Evolutionary conservation across 2,113 vertebrate species (phyloP).

Genomic region (Acanthisitta chloris): DNA sequence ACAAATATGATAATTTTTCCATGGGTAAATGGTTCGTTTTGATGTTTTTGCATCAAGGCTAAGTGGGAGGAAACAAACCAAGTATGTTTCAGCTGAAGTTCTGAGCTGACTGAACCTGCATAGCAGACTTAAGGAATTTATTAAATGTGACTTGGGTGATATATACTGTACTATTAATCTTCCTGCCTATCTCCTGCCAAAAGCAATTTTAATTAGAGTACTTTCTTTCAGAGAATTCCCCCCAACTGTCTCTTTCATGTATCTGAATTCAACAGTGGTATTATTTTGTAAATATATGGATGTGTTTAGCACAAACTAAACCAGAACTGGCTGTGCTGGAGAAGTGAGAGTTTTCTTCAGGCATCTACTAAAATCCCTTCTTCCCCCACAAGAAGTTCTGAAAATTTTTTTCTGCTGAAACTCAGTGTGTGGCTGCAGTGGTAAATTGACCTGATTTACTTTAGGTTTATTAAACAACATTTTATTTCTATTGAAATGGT

Average conservation of each 20-base stretch:
- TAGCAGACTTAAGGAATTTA: slow-evolving; percentile 2
- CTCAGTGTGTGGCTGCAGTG: not conserved
- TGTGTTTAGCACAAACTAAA: not conserved
- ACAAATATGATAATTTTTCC: not conserved
- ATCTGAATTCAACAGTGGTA: not conserved
- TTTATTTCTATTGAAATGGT: not conserved
- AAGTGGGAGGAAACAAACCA: not conserved
- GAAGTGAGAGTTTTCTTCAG: not conserved
- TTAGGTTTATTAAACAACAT: not conserved
- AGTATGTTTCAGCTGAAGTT: not conserved
- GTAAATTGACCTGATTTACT: not conserved
- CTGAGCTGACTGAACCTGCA: not conserved
- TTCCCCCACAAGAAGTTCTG: fast-evolving
- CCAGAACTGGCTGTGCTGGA: not conserved
- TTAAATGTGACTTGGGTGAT: slow-evolving; percentile 30
- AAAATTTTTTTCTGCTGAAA: not conserved
- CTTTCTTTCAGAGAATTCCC: not conserved
- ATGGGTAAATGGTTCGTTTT: not conserved
- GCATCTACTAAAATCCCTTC: not conserved
- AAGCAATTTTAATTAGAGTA: not conserved
- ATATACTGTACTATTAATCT: not conserved
- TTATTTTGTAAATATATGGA: slow-evolving; percentile 1
- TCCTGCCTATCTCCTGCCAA: not conserved
- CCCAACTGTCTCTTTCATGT: not conserved
- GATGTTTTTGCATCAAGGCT: not conserved